Conservation (phyloP, 1,140 invertebrate species). For the Heliothis virescens region DNA sequence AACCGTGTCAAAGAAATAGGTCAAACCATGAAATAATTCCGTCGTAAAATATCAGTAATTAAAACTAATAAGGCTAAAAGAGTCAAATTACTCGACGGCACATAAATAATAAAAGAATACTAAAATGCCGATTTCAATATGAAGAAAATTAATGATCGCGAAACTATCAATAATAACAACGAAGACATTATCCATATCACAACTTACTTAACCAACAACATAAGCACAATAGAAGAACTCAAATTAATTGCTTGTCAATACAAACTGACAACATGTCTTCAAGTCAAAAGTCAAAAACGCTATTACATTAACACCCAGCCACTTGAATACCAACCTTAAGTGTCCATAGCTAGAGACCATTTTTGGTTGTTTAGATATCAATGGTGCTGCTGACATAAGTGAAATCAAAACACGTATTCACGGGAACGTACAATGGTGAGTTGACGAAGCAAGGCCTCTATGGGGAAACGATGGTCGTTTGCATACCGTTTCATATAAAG, state of each 20-base stretch:
- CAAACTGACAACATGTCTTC: slow-evolving; percentile 44
- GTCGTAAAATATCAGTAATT: no score
- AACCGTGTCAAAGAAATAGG: no score
- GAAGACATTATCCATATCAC: slow-evolving; percentile 15
- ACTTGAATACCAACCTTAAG: neutral
- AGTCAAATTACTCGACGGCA: neutral
- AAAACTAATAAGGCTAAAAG: no score
- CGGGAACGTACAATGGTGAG: slow-evolving; percentile 33
- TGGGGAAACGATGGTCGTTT: slow-evolving; percentile 37
- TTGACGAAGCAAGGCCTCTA: slow-evolving; percentile 46
- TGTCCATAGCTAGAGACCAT: neutral
- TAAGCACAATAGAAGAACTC: slow-evolving; percentile 32
- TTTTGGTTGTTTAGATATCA: neutral
- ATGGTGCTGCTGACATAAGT: slow-evolving; percentile 40
- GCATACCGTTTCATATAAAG: slow-evolving; percentile 37
- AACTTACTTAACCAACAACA: slow-evolving; percentile 17
- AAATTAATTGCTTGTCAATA: slow-evolving; percentile 51
- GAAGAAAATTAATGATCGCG: neutral
- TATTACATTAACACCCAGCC: slow-evolving; percentile 18
- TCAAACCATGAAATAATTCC: no score
- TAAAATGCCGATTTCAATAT: neutral
- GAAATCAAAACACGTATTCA: slow-evolving; percentile 48
- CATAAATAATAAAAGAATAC: neutral
- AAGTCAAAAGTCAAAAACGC: slow-evolving; percentile 50
- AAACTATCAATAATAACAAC: slow-evolving; percentile 1